Conservation (phyloP, 1,140 invertebrate species). For the Theocolax elegans region DNA sequence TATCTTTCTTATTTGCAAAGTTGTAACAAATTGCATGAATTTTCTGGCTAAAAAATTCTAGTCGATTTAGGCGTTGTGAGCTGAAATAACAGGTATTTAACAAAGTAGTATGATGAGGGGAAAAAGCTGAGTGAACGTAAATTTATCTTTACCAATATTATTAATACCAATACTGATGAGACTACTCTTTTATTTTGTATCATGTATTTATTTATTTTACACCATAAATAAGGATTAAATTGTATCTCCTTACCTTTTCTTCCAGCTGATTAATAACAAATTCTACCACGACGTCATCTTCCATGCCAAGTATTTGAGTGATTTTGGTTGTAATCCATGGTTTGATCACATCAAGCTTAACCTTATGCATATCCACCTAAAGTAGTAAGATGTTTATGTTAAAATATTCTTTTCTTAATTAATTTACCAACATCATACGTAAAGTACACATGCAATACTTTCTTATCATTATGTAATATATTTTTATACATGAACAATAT, state of each 20-base stretch:
- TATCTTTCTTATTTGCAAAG: neutral
- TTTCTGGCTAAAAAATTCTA: constrained; percentile 33
- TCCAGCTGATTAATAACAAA: constrained; percentile 99
- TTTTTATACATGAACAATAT: no score
- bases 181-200: no score
- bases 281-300: constrained; percentile 98
- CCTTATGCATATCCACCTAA: constrained; percentile 98
- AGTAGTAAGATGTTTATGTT: constrained; percentile 45
- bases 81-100: constrained; percentile 66
- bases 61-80: constrained; percentile 51
- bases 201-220: constrained; percentile 30
- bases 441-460: neutral
- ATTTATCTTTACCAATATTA: constrained; percentile 37
- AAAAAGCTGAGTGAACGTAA: constrained; percentile 67
- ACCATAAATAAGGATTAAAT: constrained; percentile 29
- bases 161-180: constrained; percentile 31
- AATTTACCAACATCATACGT: no score
- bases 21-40: constrained; percentile 32
- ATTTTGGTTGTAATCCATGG: constrained; percentile 99
- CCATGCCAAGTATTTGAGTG: constrained; percentile 93
- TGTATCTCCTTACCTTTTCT: constrained; percentile 77
- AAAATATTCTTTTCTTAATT: no score
- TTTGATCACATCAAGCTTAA: constrained; percentile 97
- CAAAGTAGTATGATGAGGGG: constrained; percentile 66
- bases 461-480: no score